Conservation (phyloP, 2,113 vertebrate genomes). For the Brevimyrus niger region DNA sequence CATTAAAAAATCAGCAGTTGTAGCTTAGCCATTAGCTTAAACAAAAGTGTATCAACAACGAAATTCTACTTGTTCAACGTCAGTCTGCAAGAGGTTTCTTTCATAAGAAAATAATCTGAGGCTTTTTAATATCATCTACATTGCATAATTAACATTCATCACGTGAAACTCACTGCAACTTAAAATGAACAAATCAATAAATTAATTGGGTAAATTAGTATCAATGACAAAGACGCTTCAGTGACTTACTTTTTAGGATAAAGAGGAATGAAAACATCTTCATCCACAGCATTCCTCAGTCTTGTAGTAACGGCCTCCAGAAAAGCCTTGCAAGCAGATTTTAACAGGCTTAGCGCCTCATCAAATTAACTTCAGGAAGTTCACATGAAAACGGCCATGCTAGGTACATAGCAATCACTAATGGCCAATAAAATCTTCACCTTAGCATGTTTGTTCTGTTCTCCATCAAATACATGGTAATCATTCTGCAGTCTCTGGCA, state of each 20-base stretch:
- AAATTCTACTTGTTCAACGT: not conserved
- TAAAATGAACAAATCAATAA: not conserved
- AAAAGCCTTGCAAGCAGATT: conserved; percentile 61
- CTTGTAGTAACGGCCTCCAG: conserved; percentile 56
- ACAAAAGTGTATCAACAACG: not conserved
- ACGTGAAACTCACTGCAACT: not conserved
- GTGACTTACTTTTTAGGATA: conserved; percentile 63
- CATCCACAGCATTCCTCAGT: conserved; percentile 75
- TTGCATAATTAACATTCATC: not conserved
- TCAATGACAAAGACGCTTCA: not conserved
- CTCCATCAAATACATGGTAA: conserved; percentile 55
- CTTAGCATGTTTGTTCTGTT: conserved; percentile 68
- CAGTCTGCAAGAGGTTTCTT: not conserved
- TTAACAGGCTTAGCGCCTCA: not conserved
- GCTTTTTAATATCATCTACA: not conserved
- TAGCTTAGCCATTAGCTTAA: not conserved
- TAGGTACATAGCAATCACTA: not conserved
- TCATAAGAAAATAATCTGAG: not conserved
- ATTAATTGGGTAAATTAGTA: not conserved
- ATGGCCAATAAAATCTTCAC: conserved; percentile 43
- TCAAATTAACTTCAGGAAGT: not conserved
- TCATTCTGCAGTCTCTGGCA: conserved; percentile 68
- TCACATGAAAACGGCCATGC: not conserved
- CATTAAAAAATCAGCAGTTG: not conserved
- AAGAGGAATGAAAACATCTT: conserved; percentile 86